Conservation (phyloP, 2,888 invertebrate species). For the Torymus auratus region DNA sequence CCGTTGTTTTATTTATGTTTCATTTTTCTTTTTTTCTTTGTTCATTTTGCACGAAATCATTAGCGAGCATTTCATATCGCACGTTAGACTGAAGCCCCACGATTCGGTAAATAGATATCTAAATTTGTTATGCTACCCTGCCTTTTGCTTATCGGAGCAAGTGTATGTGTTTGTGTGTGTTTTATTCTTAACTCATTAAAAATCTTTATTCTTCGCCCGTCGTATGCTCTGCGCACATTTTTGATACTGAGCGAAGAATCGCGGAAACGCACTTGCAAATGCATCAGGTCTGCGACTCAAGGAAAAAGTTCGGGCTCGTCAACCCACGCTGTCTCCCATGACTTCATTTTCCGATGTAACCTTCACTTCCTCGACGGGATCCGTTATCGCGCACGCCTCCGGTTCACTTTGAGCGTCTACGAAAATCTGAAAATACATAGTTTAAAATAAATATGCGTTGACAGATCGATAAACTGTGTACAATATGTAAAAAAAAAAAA, state of each 20-base stretch:
- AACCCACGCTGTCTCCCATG: slow-evolving; percentile 74
- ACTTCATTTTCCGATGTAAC: slow-evolving; percentile 70
- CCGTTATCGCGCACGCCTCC: slow-evolving; percentile 63
- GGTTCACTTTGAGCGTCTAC: slow-evolving; percentile 73
- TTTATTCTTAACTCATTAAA: slow-evolving; percentile 15
- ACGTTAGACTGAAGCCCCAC: slow-evolving; percentile 55
- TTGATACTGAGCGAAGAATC: slow-evolving; percentile 56
- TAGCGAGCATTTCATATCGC: slow-evolving; percentile 51
- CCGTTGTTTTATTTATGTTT: too few relatives aligned
- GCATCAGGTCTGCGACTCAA: slow-evolving; percentile 55
- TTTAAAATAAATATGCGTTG: too few relatives aligned
- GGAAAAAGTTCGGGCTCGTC: slow-evolving; percentile 60
- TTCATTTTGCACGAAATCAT: slow-evolving; percentile 59
- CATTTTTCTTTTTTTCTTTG: slow-evolving; percentile 18
- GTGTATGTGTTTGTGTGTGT: slow-evolving; percentile 18
- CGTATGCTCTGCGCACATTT: slow-evolving; percentile 50
- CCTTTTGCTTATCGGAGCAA: slow-evolving; percentile 53
- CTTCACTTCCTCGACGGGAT: slow-evolving; percentile 59
- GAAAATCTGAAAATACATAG: slow-evolving; percentile 69
- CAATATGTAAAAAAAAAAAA: slow-evolving; percentile 42
- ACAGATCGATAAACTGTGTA: background rate
- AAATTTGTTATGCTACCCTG: slow-evolving; percentile 56
- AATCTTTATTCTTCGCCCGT: slow-evolving; percentile 48
- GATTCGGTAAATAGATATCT: slow-evolving; percentile 55
- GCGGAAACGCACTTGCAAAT: slow-evolving; percentile 58